Evolutionary conservation across 2,797 vertebrate species (phyloP).

Genomic region (Leptoclinus maculatus): DNA sequence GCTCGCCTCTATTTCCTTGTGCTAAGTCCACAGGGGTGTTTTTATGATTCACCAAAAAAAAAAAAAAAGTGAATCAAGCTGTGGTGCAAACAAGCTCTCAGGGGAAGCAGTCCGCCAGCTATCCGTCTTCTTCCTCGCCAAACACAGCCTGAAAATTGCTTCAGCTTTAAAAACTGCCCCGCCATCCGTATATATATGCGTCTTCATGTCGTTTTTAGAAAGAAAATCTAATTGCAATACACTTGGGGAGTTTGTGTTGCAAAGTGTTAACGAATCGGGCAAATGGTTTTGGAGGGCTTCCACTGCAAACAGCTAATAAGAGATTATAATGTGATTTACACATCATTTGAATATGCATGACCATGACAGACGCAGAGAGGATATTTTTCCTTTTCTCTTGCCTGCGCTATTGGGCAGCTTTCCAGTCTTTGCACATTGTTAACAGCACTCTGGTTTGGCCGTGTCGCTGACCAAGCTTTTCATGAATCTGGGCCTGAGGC

Average conservation of each 20-base stretch:
- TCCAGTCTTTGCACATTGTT: slow-evolving; percentile 40
- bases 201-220: slow-evolving; percentile 1
- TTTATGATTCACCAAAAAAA: slow-evolving; percentile 13
- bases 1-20: slow-evolving; percentile 1
- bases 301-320: slow-evolving; percentile 35
- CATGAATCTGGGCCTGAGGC: neutral
- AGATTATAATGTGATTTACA: slow-evolving; percentile 52
- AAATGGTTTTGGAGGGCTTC: slow-evolving; percentile 24
- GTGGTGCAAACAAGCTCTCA: slow-evolving; percentile 49
- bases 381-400: neutral
- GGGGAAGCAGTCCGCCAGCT: slow-evolving; percentile 26
- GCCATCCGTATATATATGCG: neutral
- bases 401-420: slow-evolving; percentile 30
- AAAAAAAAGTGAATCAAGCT: slow-evolving; percentile 40
- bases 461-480: slow-evolving; percentile 5
- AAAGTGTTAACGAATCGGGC: slow-evolving; percentile 32
- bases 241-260: neutral
- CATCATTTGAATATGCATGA: slow-evolving; percentile 47
- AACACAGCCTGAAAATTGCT: slow-evolving; percentile 19
- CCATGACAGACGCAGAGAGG: slow-evolving; percentile 19
- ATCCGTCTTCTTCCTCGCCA: slow-evolving; percentile 38
- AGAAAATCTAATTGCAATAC: neutral
- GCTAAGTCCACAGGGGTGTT: slow-evolving; percentile 19
- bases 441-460: neutral
- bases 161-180: slow-evolving; percentile 17